Evolutionary conservation across 2,888 invertebrate genomes (phyloP), one percentile per base, ranked within the genome.

Genomic region (Anagyrus pseudococci): DNA sequence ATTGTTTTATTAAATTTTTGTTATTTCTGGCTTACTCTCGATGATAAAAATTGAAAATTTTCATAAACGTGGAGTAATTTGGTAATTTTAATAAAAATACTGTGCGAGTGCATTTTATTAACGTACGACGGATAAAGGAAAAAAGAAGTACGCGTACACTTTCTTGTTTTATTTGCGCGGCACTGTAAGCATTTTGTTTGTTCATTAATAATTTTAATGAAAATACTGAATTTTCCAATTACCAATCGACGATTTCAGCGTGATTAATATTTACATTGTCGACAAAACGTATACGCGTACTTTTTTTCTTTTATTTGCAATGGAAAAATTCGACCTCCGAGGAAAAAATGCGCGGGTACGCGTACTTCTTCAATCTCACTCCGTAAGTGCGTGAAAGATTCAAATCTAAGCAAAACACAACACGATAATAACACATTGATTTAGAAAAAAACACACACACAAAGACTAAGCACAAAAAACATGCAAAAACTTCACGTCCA

Each of bases 271-370:
- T n/a, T n/a, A n/a, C n/a, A n/a, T n/a, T n/a, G n/a, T 10, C 4
- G 10, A 29, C 4, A 10, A 29, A 29, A 29, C 4, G 3, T 44
- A 29, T 54, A 60, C 60, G 54, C 41, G 49, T 55, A 58, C 50
- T 58, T 50, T 22, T 8, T 20, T 33, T 6, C 23, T 8, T n/a
- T 23, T 4, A 17, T 19, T 62, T 41, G 1, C n/a, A n/a, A n/a
- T n/a, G n/a, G n/a, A n/a, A n/a, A 50, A 67, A 70, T 71, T 70
- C 71, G 71, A 71, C 71, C 65, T 71, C 62, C 68, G 67, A 60
- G 44, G 68, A 69, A 69, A 71, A 71, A 69, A 68, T n/a, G n/a
- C n/a, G n/a, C 67, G 52, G 65, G 59, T 69, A 69, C 68, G 67
- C 69, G 70, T 71, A 71, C 71, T 71, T 71, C 70, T 69, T 69